Percentiles rank a stretch among this genome's conserved stretches.
phyloP scores from a whole-genome alignment of 2,113 vertebrate genomes.

The Rutilus rutilus region DNA sequence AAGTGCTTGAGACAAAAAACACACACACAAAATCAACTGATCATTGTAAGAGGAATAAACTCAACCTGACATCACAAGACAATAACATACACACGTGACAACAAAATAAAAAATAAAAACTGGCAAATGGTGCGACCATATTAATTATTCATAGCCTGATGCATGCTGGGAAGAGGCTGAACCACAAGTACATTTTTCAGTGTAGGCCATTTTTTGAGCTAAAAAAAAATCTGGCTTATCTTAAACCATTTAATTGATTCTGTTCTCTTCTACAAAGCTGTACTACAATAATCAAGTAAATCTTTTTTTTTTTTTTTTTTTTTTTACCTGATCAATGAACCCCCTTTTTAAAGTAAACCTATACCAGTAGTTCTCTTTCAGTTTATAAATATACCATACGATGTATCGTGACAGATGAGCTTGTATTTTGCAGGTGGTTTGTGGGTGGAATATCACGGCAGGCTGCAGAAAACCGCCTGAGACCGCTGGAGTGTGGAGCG shows the following conservation, averaged over 20 bases:
- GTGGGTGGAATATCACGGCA: constrained; percentile 86
- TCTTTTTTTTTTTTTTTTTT: no score
- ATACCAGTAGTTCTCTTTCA: not conserved
- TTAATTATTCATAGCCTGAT: not conserved
- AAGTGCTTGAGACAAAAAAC: not conserved
- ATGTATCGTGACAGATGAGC: not conserved
- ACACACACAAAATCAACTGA: not conserved
- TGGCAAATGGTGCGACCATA: not conserved
- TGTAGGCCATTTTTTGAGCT: not conserved
- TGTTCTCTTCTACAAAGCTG: not conserved
- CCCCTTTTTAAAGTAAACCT: not conserved
- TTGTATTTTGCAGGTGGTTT: constrained; percentile 83
- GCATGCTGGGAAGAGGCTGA: not conserved
- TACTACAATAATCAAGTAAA: no score
- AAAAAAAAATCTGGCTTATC: not conserved
- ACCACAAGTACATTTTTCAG: not conserved
- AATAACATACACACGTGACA: not conserved
- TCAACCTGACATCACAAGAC: not conserved
- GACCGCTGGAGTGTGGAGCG: constrained; percentile 79
- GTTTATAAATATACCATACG: not conserved
- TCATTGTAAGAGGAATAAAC: not conserved
- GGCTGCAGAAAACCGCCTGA: constrained; percentile 84
- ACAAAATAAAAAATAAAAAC: not conserved
- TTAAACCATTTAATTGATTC: not conserved
- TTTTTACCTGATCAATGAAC: not conserved